Evolutionary conservation across 2,113 vertebrate species (phyloP).

Genomic region (Abramis brama): DNA sequence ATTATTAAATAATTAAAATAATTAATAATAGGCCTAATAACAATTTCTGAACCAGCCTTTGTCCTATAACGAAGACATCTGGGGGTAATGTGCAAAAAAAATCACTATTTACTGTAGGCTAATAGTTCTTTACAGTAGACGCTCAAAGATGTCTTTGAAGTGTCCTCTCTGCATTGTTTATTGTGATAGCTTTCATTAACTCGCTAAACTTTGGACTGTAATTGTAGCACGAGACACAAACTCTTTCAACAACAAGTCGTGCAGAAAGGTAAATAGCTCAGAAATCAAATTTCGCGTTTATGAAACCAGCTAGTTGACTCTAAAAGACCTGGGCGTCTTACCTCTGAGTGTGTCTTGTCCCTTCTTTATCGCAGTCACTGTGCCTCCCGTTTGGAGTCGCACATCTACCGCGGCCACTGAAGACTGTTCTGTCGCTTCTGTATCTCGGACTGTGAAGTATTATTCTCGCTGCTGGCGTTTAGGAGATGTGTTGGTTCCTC

Average conservation of each 20-base stretch:
- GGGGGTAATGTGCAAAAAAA: background rate
- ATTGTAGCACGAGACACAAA: background rate
- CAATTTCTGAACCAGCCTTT: background rate
- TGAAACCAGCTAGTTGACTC: background rate
- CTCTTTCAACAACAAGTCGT: background rate
- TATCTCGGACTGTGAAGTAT: constrained; percentile 66
- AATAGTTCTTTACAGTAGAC: background rate
- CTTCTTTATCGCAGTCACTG: constrained; percentile 65
- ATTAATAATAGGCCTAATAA: background rate
- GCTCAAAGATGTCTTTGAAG: background rate
- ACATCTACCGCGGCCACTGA: constrained; percentile 71
- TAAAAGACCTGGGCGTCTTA: constrained; percentile 60
- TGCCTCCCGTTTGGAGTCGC: constrained; percentile 65
- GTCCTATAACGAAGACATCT: background rate
- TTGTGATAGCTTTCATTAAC: constrained; percentile 12
- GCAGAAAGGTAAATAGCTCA: background rate
- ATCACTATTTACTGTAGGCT: background rate
- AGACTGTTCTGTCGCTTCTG: constrained; percentile 74
- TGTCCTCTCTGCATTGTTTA: constrained; percentile 6
- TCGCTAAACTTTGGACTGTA: constrained; percentile 15
- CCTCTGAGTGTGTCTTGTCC: constrained; percentile 63
- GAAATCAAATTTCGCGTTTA: background rate
- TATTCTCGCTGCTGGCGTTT: constrained; percentile 61
- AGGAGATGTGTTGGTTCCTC: constrained; percentile 65
- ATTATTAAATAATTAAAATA: background rate